Conservation (phyloP, 2,797 vertebrate species). For the Brachyalestes nurse region DNA sequence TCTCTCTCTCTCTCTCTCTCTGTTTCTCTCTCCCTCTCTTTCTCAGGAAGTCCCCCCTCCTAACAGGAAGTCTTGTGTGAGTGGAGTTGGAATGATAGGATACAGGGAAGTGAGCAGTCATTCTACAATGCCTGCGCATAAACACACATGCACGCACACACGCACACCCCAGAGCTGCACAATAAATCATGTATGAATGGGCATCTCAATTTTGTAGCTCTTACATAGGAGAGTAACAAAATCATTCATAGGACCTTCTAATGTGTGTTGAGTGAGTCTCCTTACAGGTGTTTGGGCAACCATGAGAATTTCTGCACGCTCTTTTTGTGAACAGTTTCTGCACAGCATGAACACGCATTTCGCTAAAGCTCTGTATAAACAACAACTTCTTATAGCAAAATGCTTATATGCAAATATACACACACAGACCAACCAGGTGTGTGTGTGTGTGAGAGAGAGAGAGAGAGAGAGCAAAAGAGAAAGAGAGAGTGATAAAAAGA, state of each 20-base stretch:
- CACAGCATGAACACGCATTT: too few relatives aligned
- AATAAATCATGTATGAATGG: not conserved
- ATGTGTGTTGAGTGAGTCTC: too few relatives aligned
- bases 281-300: too few relatives aligned
- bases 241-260: too few relatives aligned
- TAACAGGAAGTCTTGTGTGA: slow-evolving; percentile 78
- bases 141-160: slow-evolving; percentile 41
- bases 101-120: slow-evolving; percentile 80
- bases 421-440: too few relatives aligned
- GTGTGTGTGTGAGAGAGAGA: not conserved
- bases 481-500: not conserved
- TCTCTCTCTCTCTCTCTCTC: slow-evolving; percentile 47
- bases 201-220: too few relatives aligned
- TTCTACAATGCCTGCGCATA: slow-evolving; percentile 49
- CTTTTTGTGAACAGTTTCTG: too few relatives aligned
- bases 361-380: not conserved
- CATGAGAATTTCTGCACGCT: too few relatives aligned
- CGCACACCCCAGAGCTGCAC: slow-evolving; percentile 5
- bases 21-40: slow-evolving; percentile 40
- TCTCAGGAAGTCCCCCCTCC: slow-evolving; percentile 73
- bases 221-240: too few relatives aligned
- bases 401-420: too few relatives aligned
- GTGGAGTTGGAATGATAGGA: slow-evolving; percentile 81
- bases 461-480: slow-evolving; percentile 2
- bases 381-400: too few relatives aligned